A percentile compares a stretch with the other conserved stretches of the same genome.
Conservation (phyloP, 1,140 invertebrate species). For the Drosophila trapezifrons region DNA sequence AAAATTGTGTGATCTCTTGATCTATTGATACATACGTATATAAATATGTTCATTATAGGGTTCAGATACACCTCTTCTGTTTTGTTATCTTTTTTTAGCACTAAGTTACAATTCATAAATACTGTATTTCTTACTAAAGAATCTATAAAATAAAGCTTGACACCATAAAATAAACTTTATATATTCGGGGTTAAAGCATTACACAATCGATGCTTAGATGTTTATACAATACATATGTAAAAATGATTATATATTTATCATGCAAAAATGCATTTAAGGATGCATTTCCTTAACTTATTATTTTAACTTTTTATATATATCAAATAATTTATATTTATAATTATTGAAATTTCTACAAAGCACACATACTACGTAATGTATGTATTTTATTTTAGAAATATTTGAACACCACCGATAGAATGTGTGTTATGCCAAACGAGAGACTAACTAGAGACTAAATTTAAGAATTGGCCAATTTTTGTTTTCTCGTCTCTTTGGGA, state of each 20-base stretch:
- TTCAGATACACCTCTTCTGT: not conserved
- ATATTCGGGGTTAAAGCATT: not conserved
- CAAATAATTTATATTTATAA: conserved; percentile 1
- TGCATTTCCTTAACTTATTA: not conserved
- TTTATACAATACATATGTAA: not conserved
- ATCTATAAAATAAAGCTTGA: not conserved
- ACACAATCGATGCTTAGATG: conserved; percentile 1
- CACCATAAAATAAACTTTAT: not conserved
- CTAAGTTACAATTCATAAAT: not conserved
- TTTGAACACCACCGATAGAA: conserved; percentile 2
- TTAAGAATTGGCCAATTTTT: conserved; percentile 41
- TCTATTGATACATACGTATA: not conserved
- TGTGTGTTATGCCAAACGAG: conserved; percentile 52
- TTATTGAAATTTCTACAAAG: not conserved
- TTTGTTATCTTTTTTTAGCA: not conserved
- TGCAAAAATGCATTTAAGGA: not conserved
- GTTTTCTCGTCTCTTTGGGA: conserved; percentile 25
- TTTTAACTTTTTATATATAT: not conserved
- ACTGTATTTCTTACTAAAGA: too few relatives aligned
- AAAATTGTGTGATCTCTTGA: too few relatives aligned
- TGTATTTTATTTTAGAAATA: conserved; percentile 8
- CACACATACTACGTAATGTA: conserved; percentile 8
- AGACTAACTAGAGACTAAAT: conserved; percentile 65
- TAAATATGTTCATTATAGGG: not conserved
- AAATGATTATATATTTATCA: not conserved